Evolutionary conservation across 2,797 vertebrate genomes (phyloP), one percentile per base, ranked within the genome.

Genomic region (Acomys russatus): DNA sequence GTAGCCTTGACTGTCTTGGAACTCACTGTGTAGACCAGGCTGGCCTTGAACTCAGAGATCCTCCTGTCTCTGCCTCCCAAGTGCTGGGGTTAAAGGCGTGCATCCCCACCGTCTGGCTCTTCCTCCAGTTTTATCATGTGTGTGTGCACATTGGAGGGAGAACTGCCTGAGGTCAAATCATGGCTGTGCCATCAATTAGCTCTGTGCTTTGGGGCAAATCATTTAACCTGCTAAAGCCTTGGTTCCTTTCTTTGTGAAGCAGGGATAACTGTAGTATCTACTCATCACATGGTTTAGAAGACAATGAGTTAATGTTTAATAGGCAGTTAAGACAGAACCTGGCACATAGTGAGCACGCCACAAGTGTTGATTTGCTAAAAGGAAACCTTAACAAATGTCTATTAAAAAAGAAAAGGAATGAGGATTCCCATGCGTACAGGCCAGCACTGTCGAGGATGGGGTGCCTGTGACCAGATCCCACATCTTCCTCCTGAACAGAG

Each of bases 121-220:
- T 74, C 85, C 51, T 83, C 12, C 17, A 33, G 0, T 70, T 88
- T 88, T 83, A 66, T 49, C 20, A 80, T 91, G 68, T 28, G 87
- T 88, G 74, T 33, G 0, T 70, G 4, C 18, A 59, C 9, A 56
- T 82, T 91, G 71, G 87, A 92, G 33, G 74, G 33, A 64, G 38
- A 64, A 68, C 61, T 79, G 35, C 33, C 84, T 77, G 30, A 66
- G 51, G 90, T 94, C 35, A 64, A 78, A 90, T 79, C 54, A 54
- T 56, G 66, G 23, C 70, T 93, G 54, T 91, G 63, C 68, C 25
- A 28, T 28, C 33, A 54, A 23, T 44, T 73, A 49, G 38, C 79
- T 96, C 71, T 94, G 25, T 96, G 86, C 89, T 64, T 79, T 94
- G 63, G 38, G 61, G 20, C 49, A 89, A 84, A 49, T 63, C 73